Evolutionary conservation across 2,888 invertebrate species (phyloP), one percentile per base, ranked within the genome.

Genomic region (Morpho deidamia): DNA sequence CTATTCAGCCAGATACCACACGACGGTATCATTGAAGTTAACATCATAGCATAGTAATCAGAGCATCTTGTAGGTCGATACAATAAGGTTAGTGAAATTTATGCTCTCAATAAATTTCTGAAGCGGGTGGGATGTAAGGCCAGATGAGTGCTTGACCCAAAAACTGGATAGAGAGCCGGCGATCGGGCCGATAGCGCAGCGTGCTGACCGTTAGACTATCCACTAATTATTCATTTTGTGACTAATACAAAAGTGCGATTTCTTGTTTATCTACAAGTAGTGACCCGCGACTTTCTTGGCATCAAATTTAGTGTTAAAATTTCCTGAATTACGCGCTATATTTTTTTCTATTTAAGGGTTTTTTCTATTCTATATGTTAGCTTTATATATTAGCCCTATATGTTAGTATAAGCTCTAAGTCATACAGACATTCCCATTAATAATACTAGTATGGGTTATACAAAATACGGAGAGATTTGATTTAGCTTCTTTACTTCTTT

Each of bases 71-170:
- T 53, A 52, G 35, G 48, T 45, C 56, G 59, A 56, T 58, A 55
- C 47, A 60, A 60, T 55, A 60, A 51, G 58, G 54, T 61, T 66
- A 63, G 66, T 67, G 65, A 69, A 74, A 76, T 74, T 77, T 74
- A 78, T 76, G 72, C 63, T 65, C 64, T 67, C 66, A 66, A 71
- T 75, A 72, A 75, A 76, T 72, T 71, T 60, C 61, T 69, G 67
- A 64, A 72, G 71, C 65, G 68, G 69, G 68, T 63, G 61, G 67
- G 66, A 63, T 65, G 67, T 67, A 62, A 60, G 58, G 62, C 72
- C 70, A 71, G 72, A 70, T 68, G 67, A 69, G 74, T 69, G 80
- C 86, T 87, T 86, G 87, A 87, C 87, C 87, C 81, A 86, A 76
- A 83, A 83, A 83, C 74, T 73, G 67, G 68, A 79, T 80, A 73